Percentiles rank a stretch among this genome's conserved stretches.
Conservation (phyloP, 2,113 vertebrate species). For the Hystrix brachyura region DNA sequence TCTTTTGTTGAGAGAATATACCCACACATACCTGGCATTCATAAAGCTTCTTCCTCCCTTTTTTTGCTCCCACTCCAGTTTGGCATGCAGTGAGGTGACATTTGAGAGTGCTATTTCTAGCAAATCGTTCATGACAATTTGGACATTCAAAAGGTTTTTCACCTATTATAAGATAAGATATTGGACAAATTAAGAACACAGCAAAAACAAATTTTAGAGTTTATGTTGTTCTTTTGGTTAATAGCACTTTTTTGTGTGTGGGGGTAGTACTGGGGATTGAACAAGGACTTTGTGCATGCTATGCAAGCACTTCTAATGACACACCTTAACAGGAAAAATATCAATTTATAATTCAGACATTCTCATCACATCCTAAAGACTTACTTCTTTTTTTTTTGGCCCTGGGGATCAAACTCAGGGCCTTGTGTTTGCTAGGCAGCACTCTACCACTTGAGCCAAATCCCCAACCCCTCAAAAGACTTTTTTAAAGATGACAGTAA, state of each 20-base stretch:
- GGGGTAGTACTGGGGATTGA: background rate
- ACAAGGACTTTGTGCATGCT: background rate
- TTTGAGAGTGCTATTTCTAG: constrained; percentile 98
- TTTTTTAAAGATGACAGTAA: background rate
- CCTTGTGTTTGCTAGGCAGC: no score
- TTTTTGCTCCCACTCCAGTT: constrained; percentile 97
- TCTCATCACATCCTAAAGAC: background rate
- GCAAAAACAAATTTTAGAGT: constrained; percentile 7
- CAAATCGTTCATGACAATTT: constrained; percentile 98
- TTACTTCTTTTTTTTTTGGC: background rate
- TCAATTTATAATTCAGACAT: background rate
- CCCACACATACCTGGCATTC: constrained; percentile 96
- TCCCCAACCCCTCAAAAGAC: background rate
- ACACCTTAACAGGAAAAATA: background rate
- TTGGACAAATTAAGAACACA: constrained; percentile 47
- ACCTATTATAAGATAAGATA: constrained; percentile 88
- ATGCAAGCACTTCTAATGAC: background rate
- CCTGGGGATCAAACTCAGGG: no score
- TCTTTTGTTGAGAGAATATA: background rate
- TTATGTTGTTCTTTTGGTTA: constrained; percentile 31
- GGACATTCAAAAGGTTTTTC: constrained; percentile 99
- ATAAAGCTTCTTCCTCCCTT: constrained; percentile 98
- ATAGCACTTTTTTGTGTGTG: background rate
- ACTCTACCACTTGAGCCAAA: no score
- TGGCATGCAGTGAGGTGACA: constrained; percentile 98